phyloP scores from a whole-genome alignment of 2,113 vertebrate species.

The Dasyornis broadbenti region DNA sequence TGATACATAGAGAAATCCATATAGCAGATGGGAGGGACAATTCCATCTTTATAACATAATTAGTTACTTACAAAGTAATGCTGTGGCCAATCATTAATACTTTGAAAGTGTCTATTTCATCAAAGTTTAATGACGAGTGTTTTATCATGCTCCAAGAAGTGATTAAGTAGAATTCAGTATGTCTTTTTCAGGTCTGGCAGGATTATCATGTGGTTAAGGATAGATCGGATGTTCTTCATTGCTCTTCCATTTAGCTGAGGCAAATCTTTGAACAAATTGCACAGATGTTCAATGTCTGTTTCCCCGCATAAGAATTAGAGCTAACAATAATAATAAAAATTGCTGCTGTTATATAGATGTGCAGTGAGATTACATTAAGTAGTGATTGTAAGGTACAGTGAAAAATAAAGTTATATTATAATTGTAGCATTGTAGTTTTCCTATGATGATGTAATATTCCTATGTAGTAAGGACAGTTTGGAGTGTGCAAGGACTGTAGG shows the following conservation, averaged over 20 bases:
- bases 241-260: background rate
- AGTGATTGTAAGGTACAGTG: background rate
- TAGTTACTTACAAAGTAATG: conserved; percentile 14
- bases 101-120: background rate
- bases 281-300: conserved; percentile 32
- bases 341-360: background rate
- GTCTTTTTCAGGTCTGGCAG: conserved; percentile 1
- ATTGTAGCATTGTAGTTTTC: background rate
- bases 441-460: background rate
- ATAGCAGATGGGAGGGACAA: background rate
- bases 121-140: background rate
- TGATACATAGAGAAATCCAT: background rate
- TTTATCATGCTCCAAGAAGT: conserved; percentile 35
- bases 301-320: background rate
- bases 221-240: conserved; percentile 5
- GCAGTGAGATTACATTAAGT: background rate
- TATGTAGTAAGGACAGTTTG: background rate
- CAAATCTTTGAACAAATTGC: conserved; percentile 29
- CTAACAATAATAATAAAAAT: conserved; percentile 6
- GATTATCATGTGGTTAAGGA: background rate
- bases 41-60: background rate
- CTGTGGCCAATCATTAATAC: background rate
- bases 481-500: background rate
- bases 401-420: background rate
- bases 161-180: conserved; percentile 29